Evolutionary conservation across 2,888 invertebrate species (phyloP).

Genomic region (Drosophila borealis): DNA sequence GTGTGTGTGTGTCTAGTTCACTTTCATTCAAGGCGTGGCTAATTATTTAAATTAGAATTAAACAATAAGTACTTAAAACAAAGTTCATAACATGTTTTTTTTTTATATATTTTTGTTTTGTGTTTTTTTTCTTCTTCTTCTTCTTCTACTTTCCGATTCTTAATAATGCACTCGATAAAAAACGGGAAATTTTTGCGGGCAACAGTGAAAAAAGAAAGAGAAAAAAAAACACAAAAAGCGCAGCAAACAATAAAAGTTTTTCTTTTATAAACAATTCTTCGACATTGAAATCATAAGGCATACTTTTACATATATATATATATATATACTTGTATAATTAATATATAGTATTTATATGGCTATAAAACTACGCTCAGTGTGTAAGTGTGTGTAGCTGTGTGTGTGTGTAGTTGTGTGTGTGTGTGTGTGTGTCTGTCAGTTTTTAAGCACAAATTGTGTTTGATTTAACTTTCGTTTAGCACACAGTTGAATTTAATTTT

Average conservation of each 20-base stretch:
- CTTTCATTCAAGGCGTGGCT: conserved; percentile 43
- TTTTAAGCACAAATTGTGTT: conserved; percentile 36
- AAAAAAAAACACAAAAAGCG: conserved; percentile 51
- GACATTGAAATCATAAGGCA: conserved; percentile 46
- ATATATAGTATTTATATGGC: conserved; percentile 59
- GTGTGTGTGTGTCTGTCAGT: conserved; percentile 41
- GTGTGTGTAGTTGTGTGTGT: conserved; percentile 21
- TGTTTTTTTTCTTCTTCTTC: conserved; percentile 26
- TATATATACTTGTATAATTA: conserved; percentile 14
- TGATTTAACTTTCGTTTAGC: conserved; percentile 45
- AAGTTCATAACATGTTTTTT: conserved; percentile 74
- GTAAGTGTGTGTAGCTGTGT: conserved; percentile 29
- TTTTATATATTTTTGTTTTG: conserved; percentile 8
- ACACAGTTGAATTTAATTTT: conserved; percentile 46
- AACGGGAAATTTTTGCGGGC: conserved; percentile 8
- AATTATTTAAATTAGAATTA: conserved; percentile 63
- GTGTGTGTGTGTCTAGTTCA: conserved; percentile 16
- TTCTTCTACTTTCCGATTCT: conserved; percentile 41
- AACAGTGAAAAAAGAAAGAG: conserved; percentile 9
- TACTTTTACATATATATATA: conserved; percentile 15
- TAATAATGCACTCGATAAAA: conserved; percentile 58
- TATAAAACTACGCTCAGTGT: conserved; percentile 66
- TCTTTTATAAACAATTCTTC: conserved; percentile 22
- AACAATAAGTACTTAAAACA: conserved; percentile 79
- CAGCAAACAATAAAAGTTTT: conserved; percentile 44